A percentile compares a stretch with the other conserved stretches of the same genome.
Evolutionary conservation across 2,113 vertebrate genomes (phyloP).

Genomic region (Hyperoodon ampullatus): DNA sequence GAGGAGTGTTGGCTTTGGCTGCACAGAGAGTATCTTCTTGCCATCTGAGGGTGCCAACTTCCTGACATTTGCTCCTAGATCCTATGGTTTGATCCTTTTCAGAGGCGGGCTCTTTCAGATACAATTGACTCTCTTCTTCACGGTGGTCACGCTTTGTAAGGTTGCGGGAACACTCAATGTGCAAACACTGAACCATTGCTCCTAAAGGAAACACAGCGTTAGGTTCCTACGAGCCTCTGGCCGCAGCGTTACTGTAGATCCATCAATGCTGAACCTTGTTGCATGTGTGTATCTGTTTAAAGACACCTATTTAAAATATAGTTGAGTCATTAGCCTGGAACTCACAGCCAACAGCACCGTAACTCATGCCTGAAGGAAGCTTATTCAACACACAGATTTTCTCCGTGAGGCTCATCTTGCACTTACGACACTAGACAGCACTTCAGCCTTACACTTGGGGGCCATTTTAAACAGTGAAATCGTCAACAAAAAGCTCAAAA

Average conservation of each 20-base stretch:
- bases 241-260: accelerated
- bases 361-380: background rate
- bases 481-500: background rate
- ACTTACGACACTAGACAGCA: background rate
- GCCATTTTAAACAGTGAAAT: slow-evolving; percentile 6
- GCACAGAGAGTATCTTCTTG: background rate
- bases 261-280: background rate
- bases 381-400: background rate
- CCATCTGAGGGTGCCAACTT: background rate
- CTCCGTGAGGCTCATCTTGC: background rate
- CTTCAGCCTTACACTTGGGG: background rate
- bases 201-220: background rate
- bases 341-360: background rate
- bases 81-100: background rate
- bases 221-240: background rate
- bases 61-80: background rate
- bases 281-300: background rate
- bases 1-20: background rate
- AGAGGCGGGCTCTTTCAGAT: background rate
- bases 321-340: background rate
- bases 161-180: background rate
- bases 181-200: background rate
- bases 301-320: background rate
- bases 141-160: background rate
- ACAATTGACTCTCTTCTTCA: background rate